Percentiles rank a stretch among this genome's conserved stretches.
Conservation (phyloP, 2,797 vertebrate species). For the Echiichthys vipera region DNA sequence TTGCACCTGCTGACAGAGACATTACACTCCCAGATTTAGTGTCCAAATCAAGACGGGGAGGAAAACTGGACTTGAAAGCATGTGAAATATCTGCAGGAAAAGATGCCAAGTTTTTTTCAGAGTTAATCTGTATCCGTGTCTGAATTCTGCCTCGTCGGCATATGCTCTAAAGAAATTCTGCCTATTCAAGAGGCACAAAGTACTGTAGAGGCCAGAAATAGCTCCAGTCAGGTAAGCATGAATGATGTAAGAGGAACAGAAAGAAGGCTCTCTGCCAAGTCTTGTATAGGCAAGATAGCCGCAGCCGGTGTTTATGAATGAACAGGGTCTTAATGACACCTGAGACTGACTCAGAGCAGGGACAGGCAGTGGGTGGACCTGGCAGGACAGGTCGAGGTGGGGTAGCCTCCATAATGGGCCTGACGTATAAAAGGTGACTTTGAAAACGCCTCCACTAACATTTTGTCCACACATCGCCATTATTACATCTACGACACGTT, state of each 20-base stretch:
- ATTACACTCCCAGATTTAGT: slow-evolving; percentile 33
- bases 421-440: slow-evolving; percentile 52
- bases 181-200: slow-evolving; percentile 67
- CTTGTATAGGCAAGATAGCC: slow-evolving; percentile 73
- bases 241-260: slow-evolving; percentile 78
- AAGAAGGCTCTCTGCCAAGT: slow-evolving; percentile 71
- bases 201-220: slow-evolving; percentile 77
- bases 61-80: slow-evolving; percentile 42
- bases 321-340: slow-evolving; percentile 67
- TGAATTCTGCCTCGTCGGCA: slow-evolving; percentile 66
- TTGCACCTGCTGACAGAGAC: slow-evolving; percentile 45
- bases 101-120: slow-evolving; percentile 49
- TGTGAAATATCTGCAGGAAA: slow-evolving; percentile 37
- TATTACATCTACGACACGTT: not conserved
- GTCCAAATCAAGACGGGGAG: slow-evolving; percentile 32
- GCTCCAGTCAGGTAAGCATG: slow-evolving; percentile 78
- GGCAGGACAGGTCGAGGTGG: slow-evolving; percentile 25
- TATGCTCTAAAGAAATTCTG: slow-evolving; percentile 66
- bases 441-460: slow-evolving; percentile 27
- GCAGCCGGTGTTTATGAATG: slow-evolving; percentile 80
- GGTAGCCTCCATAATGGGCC: slow-evolving; percentile 33
- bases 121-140: slow-evolving; percentile 53
- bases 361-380: slow-evolving; percentile 51
- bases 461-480: not conserved
- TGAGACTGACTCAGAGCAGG: slow-evolving; percentile 60